A percentile compares a stretch with the other conserved stretches of the same genome.
These are phyloP conservation scores for Camptogramma bilineatum DNA, from an alignment of 2,888 invertebrate genomes.

Conservation along the genomic window DNA sequence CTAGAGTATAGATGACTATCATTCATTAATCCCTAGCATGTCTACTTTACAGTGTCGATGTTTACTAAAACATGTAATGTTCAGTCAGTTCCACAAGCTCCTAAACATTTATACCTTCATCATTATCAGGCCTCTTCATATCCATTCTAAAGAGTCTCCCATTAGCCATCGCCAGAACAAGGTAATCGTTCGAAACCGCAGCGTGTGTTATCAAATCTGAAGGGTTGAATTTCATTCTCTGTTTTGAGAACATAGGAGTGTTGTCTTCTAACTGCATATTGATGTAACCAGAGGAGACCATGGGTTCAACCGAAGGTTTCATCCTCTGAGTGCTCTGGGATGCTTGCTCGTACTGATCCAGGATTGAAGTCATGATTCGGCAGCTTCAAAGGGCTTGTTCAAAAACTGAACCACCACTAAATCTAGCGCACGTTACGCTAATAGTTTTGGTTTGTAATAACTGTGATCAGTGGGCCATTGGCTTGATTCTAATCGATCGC, in stretches of 20 bases:
- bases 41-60: too few relatives aligned
- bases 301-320: slow-evolving; percentile 70
- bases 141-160: slow-evolving; percentile 92
- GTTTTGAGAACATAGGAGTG: slow-evolving; percentile 94
- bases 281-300: slow-evolving; percentile 83
- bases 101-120: slow-evolving; percentile 86
- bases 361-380: slow-evolving; percentile 90
- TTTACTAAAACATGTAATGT: not conserved
- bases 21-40: too few relatives aligned
- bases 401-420: not conserved
- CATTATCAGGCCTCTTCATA: slow-evolving; percentile 90
- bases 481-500: not conserved
- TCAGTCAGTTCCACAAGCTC: too few relatives aligned
- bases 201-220: slow-evolving; percentile 92
- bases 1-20: too few relatives aligned
- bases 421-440: not conserved
- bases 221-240: slow-evolving; percentile 92
- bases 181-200: slow-evolving; percentile 92
- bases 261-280: slow-evolving; percentile 88
- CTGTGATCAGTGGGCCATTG: too few relatives aligned
- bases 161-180: slow-evolving; percentile 94
- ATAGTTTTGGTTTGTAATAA: not conserved
- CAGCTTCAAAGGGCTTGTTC: not conserved
- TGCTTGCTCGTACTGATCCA: slow-evolving; percentile 94
- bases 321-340: slow-evolving; percentile 82